Conservation (phyloP, 2,113 vertebrate species). For the Cyprinus carpio region DNA sequence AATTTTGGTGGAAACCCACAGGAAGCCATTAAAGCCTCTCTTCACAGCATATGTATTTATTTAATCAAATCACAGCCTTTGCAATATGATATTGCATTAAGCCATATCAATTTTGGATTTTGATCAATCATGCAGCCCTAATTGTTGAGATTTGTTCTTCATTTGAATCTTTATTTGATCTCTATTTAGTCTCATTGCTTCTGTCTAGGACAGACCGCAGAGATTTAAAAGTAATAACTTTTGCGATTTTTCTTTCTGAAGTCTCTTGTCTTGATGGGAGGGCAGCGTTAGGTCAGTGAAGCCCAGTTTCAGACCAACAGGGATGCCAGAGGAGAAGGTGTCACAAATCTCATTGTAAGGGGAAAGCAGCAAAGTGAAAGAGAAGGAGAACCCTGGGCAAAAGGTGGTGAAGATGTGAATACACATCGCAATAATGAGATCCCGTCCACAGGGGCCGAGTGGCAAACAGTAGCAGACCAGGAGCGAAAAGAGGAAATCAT, state of each 20-base stretch:
- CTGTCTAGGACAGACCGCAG: background rate
- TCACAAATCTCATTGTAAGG: background rate
- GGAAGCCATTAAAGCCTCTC: too few species aligned
- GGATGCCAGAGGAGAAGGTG: background rate
- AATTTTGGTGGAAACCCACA: too few species aligned
- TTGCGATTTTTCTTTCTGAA: background rate
- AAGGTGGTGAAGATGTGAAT: slow-evolving; percentile 67
- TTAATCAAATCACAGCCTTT: background rate
- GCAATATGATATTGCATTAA: background rate
- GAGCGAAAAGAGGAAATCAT: slow-evolving; percentile 29
- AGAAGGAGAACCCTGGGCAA: slow-evolving; percentile 54
- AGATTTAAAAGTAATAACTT: background rate
- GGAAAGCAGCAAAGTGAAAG: background rate
- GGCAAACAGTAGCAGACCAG: slow-evolving; percentile 30
- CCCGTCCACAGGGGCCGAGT: slow-evolving; percentile 58
- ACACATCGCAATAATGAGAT: slow-evolving; percentile 74
- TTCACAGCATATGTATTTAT: background rate
- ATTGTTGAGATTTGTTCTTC: background rate
- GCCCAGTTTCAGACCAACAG: background rate
- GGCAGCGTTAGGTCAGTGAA: background rate
- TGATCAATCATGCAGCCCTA: background rate
- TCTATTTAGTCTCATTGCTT: background rate
- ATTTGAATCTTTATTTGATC: background rate
- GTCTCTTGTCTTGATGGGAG: background rate
- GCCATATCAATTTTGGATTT: background rate